phyloP scores from a whole-genome alignment of 1,140 invertebrate species.

The Drosophila arawakana region DNA sequence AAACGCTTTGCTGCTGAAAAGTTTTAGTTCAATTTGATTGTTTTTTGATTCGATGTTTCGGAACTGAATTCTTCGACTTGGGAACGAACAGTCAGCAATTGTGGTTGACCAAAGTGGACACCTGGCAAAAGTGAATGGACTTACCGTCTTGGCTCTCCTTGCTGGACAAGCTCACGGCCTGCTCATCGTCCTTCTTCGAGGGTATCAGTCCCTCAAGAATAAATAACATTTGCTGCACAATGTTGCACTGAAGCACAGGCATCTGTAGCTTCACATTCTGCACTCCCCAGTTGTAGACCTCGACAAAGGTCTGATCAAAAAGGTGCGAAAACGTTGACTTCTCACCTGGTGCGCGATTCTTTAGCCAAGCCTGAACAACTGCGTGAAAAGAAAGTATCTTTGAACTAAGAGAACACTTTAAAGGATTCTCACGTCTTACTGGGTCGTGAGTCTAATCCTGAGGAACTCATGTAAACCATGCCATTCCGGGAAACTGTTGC shows the following conservation, averaged over 20 bases:
- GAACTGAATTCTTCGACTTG: conserved; percentile 86
- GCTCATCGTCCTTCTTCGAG: conserved; percentile 86
- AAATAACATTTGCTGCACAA: conserved; percentile 92
- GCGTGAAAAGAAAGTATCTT: neutral
- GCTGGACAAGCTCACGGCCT: conserved; percentile 84
- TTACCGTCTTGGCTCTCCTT: conserved; percentile 82
- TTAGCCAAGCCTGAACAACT: conserved; percentile 92
- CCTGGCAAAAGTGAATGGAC: conserved; percentile 25
- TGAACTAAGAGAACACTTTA: too few relatives aligned
- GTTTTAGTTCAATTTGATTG: conserved; percentile 57
- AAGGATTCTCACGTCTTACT: conserved; percentile 72
- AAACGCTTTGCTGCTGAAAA: conserved; percentile 72
- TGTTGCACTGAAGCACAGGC: conserved; percentile 95
- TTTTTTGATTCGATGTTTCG: conserved; percentile 84
- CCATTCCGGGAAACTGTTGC: conserved; percentile 98
- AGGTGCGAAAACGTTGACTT: conserved; percentile 90
- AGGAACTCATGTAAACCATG: conserved; percentile 99
- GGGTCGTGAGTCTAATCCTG: conserved; percentile 96
- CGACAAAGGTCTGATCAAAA: conserved; percentile 92
- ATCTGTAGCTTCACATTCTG: conserved; percentile 94
- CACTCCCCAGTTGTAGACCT: conserved; percentile 91
- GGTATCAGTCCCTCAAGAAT: conserved; percentile 95
- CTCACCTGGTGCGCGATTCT: conserved; percentile 89
- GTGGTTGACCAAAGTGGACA: neutral
- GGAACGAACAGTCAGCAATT: conserved; percentile 44